Conservation (phyloP, 1,140 invertebrate genomes). For the Spodoptera litura region DNA sequence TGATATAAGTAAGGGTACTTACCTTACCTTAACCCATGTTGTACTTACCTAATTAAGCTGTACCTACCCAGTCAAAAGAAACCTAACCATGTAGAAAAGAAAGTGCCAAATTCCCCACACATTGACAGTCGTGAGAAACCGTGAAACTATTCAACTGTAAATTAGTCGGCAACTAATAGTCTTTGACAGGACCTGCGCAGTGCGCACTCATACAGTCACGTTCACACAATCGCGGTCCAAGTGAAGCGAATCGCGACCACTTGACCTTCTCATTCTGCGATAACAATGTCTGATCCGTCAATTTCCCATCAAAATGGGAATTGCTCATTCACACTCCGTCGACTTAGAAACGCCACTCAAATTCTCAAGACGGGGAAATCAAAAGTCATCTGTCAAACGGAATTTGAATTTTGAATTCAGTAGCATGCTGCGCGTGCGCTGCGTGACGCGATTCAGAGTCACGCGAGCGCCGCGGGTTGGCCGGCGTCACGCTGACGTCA, state of each 20-base stretch:
- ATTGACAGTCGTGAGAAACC: background rate
- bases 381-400: slow-evolving; percentile 74
- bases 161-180: slow-evolving; percentile 3
- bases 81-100: slow-evolving; percentile 1
- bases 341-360: slow-evolving; percentile 64
- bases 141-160: slow-evolving; percentile 30
- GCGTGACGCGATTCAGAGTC: slow-evolving; percentile 65
- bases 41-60: background rate
- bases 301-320: slow-evolving; percentile 74
- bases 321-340: slow-evolving; percentile 81
- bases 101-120: background rate
- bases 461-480: slow-evolving; percentile 71
- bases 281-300: slow-evolving; percentile 43
- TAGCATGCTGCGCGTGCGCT: slow-evolving; percentile 66
- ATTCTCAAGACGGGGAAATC: slow-evolving; percentile 71
- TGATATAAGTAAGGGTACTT: too few relatives aligned
- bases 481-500: slow-evolving; percentile 60
- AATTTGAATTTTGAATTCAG: slow-evolving; percentile 68
- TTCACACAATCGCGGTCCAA: slow-evolving; percentile 1
- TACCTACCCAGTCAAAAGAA: background rate
- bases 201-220: background rate
- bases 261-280: slow-evolving; percentile 25
- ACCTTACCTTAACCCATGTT: too few relatives aligned
- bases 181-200: slow-evolving; percentile 16
- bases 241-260: slow-evolving; percentile 26